Base-by-base conservation (phyloP, 2,797 vertebrate genomes). In the Okamejei kenojei region DNA sequence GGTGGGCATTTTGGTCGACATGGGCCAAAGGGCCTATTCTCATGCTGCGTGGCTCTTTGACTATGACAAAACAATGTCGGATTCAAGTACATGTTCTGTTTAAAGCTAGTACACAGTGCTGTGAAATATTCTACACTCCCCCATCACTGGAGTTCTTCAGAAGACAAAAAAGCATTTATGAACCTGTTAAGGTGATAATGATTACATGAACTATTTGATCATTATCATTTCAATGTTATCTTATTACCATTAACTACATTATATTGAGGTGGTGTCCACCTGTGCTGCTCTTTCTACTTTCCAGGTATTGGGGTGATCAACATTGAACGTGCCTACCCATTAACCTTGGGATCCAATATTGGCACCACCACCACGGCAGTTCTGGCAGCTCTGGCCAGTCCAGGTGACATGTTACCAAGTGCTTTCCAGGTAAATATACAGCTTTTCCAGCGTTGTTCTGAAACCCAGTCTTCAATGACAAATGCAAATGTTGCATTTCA, bases 341-440 rank as follows among this genome's bases (percentile, higher is more conserved):
- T 97, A 94, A 97, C 96, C 10, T 93, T 97, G 2, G 97, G 97
- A 35, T 96, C 97, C 94, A 97, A 97, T 95, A 96, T 97, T 19
- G 97, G 97, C 77, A 97, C 97, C 76, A 97, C 97, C 23, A 96
- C 97, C 93, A 97, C 97, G 0, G 97, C 97, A 38, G 94, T 97
- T 77, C 95, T 97, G 77, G 96, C 97, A 32, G 96, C 97, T 19
- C 94, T 97, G 93, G 97, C 97, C 88, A 97, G 97, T 93, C 96
- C 96, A 3, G 96, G 96, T 79, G 96, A 97, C 94, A 97, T 96
- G 90, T 95, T 97, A 68, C 93, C 95, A 21, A 95, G 96, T 15
- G 95, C 97, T 23, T 95, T 97, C 93, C 96, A 97, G 96, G 97
- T 97, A 94, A 93, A 82, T 45, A 45, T 80, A 3, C 45, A 29